A percentile compares a stretch with the other conserved stretches of the same genome.
phyloP scores from a whole-genome alignment of 1,140 invertebrate genomes.

The Diachasma alloeum region DNA sequence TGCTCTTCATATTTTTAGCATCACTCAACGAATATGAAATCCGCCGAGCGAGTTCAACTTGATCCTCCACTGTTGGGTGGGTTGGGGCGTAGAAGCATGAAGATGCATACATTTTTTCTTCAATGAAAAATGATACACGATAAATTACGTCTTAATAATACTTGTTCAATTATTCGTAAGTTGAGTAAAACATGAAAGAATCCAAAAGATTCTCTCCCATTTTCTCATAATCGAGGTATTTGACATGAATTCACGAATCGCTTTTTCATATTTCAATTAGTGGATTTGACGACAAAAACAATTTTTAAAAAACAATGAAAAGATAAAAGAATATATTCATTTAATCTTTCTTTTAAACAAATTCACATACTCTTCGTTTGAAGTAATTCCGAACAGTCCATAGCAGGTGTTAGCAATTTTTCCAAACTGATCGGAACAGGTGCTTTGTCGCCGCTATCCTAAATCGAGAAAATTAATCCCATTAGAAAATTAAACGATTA shows the following conservation, averaged over 20 bases:
- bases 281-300: no score
- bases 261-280: no score
- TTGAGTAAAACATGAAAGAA: no score
- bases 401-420: constrained; percentile 85
- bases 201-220: no score
- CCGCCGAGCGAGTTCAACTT: constrained; percentile 88
- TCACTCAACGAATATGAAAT: constrained; percentile 93
- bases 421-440: constrained; percentile 76
- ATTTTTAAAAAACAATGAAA: no score
- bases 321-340: background rate
- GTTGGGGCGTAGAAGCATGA: constrained; percentile 92
- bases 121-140: constrained; percentile 27
- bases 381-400: constrained; percentile 69
- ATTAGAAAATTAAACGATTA: background rate
- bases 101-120: constrained; percentile 81
- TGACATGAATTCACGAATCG: no score
- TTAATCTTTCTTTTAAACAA: background rate
- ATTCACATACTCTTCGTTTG: constrained; percentile 71
- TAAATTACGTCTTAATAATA: no score
- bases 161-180: no score
- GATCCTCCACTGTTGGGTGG: constrained; percentile 94
- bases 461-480: constrained; percentile 3
- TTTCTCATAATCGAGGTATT: no score
- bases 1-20: constrained; percentile 88
- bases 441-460: constrained; percentile 60